Base-by-base conservation (phyloP, 2,113 vertebrate genomes). In the Eulemur macaco region DNA sequence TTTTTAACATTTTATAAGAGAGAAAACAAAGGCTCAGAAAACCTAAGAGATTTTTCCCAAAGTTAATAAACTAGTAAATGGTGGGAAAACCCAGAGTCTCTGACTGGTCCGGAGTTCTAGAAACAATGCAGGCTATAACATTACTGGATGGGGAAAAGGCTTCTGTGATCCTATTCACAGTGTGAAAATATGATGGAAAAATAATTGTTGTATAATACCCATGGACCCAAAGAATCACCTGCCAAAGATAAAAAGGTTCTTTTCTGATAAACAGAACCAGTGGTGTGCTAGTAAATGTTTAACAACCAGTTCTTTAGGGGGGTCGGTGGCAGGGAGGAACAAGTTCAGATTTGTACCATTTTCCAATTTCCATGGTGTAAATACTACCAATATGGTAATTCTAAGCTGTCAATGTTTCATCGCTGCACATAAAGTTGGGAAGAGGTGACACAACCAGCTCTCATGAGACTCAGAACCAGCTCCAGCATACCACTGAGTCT, bases 1-100 rank as follows among this genome's bases (percentile, higher is more conserved):
- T 60, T 92, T 86, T 92, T 78, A 95, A 82, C 20, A 66, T 86
- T 90, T 81, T 76, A 37, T 77, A 69, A 52, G 15, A 47, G 7
- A 73, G 56, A 73, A 82, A 63, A 86, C 34, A 29, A 54, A 21
- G 17, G 10, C 10, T 77, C 50, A 93, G 81, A 92, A 91, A 87
- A 69, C 50, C 6, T 73, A 83, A 92, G 37, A 42, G 34, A 60
- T 58, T 85, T 85, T 81, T 54, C 52, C 47, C 74, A 52, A 34
- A 68, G 8, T 76, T 80, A 69, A 85, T 84, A 73, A 81, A 64
- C 34, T 56, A 89, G 34, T 71, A 86, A 87, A 23, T 73, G 27
- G 77, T 13, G 47, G 13, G 64, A 63, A 89, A 91, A 73, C 39
- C 10, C 37, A 81, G 13, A 73, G 6, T 68, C 52, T 63, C 31